These are phyloP conservation scores for Parazoanthus atlanticus DNA, from an alignment of 92 coral and sea anemone genomes.

Conservation along the genomic window DNA sequence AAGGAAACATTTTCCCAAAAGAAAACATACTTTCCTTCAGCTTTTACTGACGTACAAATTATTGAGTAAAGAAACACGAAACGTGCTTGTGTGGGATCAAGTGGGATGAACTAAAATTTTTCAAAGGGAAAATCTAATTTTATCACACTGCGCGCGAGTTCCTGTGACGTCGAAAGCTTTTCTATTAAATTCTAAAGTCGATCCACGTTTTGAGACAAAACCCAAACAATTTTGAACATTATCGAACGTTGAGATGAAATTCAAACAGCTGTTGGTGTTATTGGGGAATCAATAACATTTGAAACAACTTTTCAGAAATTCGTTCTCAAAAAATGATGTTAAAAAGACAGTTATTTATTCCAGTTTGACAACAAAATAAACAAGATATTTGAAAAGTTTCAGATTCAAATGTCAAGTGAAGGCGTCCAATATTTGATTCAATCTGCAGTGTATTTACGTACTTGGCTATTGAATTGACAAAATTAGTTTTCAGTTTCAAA, in stretches of 20 bases:
- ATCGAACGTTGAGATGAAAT: not conserved
- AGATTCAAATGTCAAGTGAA: not conserved
- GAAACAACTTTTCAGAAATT: not conserved
- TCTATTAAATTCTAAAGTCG: not conserved
- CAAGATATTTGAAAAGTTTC: not conserved
- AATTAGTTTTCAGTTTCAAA: not conserved
- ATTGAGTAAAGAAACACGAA: not conserved
- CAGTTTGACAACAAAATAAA: not conserved
- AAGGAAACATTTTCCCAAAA: not conserved
- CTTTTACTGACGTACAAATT: not conserved
- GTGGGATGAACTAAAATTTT: not conserved
- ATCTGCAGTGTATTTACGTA: not conserved
- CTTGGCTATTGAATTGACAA: not conserved
- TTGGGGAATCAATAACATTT: too few relatives aligned
- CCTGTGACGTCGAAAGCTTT: constrained; percentile 34
- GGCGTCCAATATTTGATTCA: not conserved
- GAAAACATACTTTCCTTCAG: not conserved
- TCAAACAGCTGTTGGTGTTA: constrained; percentile 10
- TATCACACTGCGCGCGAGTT: not conserved
- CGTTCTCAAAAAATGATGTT: not conserved
- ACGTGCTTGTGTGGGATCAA: constrained; percentile 6
- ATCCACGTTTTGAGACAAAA: constrained; percentile 14
- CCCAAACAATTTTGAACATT: not conserved
- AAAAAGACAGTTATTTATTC: not conserved
- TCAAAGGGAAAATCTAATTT: constrained; percentile 13